Evolutionary conservation across 2,797 vertebrate species (phyloP).

Genomic region (Octomys mimax): DNA sequence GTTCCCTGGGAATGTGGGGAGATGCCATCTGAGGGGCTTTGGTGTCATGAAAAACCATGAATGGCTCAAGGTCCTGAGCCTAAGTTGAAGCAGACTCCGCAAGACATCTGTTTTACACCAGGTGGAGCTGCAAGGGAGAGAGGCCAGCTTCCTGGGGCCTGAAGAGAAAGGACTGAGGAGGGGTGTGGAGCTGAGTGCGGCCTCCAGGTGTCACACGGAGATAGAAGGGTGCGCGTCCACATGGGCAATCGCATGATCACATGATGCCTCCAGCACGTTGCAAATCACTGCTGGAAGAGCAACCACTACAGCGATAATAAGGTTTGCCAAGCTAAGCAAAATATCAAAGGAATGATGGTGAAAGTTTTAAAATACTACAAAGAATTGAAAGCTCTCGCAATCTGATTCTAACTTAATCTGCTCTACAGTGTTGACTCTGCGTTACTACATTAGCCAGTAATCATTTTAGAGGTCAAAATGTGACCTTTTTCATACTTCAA

Average conservation of each 20-base stretch:
- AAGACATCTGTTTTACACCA: not conserved
- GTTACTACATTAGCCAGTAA: slow-evolving; percentile 26
- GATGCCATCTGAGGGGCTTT: not conserved
- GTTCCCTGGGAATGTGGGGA: not conserved
- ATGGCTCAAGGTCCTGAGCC: not conserved
- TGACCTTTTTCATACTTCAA: not conserved
- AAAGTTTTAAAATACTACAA: not conserved
- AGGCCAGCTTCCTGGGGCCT: not conserved
- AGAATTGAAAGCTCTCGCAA: not conserved
- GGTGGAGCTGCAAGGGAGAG: not conserved
- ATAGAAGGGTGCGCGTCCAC: accelerated
- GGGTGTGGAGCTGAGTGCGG: not conserved
- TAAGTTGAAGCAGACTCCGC: not conserved
- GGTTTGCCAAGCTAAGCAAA: not conserved
- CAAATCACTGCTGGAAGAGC: not conserved
- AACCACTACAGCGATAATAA: not conserved
- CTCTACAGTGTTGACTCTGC: not conserved
- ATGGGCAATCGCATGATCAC: not conserved
- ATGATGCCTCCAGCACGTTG: accelerated
- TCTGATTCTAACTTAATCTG: slow-evolving; percentile 22
- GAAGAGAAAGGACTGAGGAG: not conserved
- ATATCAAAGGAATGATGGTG: not conserved
- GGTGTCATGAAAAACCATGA: not conserved
- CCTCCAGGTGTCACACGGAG: not conserved
- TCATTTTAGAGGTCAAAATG: slow-evolving; percentile 62